These are phyloP conservation scores for Sigmodon hispidus DNA, from an alignment of 2,113 vertebrate species.

Conservation along the genomic window DNA sequence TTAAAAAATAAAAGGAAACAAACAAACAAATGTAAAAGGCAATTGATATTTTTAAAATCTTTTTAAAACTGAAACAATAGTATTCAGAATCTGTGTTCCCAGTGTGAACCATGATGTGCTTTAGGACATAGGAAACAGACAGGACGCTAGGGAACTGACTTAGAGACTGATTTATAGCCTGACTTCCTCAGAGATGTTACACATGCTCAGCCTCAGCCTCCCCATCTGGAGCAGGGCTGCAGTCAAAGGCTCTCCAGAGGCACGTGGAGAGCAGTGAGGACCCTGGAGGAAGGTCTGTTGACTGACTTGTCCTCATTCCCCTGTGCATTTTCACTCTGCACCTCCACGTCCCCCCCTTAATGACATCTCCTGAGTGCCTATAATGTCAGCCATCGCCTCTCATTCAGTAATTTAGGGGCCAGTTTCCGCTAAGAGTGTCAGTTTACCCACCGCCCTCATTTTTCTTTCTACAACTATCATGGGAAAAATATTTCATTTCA, in stretches of 20 bases:
- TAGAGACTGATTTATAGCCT: neutral
- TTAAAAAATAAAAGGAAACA: neutral
- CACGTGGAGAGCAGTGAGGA: neutral
- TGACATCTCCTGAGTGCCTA: neutral
- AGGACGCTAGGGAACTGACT: neutral
- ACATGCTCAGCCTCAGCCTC: neutral
- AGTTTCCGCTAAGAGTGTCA: neutral
- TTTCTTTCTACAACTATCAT: conserved; percentile 38
- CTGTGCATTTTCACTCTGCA: neutral
- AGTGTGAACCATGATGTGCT: neutral
- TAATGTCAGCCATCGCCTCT: conserved; percentile 28
- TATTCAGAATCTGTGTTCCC: neutral
- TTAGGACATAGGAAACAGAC: neutral
- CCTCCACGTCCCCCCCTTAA: conserved; percentile 1
- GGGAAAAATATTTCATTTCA: conserved; percentile 35
- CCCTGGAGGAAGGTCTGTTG: neutral
- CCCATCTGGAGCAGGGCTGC: neutral
- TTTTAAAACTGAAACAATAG: neutral
- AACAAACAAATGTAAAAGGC: neutral
- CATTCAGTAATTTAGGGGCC: conserved; percentile 31
- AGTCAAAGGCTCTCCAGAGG: neutral
- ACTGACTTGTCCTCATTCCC: neutral
- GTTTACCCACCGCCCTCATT: neutral
- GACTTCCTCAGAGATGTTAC: neutral
- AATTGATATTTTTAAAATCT: neutral